These are phyloP conservation scores for Melanotus villosus DNA, from an alignment of 2,888 invertebrate genomes.

Conservation along the genomic window DNA sequence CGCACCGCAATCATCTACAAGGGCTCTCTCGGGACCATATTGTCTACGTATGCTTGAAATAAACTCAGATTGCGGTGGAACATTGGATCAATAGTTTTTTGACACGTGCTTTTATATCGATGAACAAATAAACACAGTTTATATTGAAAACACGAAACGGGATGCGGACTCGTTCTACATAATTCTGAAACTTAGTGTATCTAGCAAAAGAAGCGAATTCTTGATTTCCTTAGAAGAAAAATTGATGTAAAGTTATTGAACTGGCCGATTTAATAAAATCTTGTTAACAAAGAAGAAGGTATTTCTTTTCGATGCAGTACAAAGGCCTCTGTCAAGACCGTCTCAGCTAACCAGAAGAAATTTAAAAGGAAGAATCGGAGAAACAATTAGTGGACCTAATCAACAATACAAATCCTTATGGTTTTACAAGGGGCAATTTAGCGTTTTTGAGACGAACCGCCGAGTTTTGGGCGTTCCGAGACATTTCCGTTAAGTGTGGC, in stretches of 20 bases:
- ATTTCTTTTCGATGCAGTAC: too few species aligned
- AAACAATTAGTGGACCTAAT: constrained; percentile 53
- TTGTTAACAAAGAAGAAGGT: too few species aligned
- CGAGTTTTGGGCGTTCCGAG: constrained; percentile 53
- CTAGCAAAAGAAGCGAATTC: too few species aligned
- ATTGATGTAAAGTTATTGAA: too few species aligned
- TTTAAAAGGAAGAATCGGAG: constrained; percentile 18
- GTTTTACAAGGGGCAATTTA: constrained; percentile 56
- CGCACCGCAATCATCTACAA: constrained; percentile 62
- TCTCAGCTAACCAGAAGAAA: too few species aligned
- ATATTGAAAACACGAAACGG: not conserved
- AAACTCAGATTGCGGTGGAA: constrained; percentile 57
- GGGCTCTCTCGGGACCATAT: constrained; percentile 62
- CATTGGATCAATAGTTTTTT: constrained; percentile 53
- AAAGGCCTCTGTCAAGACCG: too few species aligned
- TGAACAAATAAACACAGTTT: not conserved
- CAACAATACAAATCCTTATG: constrained; percentile 55
- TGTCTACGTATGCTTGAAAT: constrained; percentile 60
- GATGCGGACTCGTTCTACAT: too few species aligned
- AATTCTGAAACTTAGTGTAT: too few species aligned
- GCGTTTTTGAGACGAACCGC: constrained; percentile 48
- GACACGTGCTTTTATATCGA: not conserved
- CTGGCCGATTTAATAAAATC: too few species aligned
- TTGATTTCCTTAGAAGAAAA: too few species aligned
- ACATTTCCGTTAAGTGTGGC: constrained; percentile 57